phyloP scores from a whole-genome alignment of 2,888 invertebrate genomes.

The Deilephila elpenor region DNA sequence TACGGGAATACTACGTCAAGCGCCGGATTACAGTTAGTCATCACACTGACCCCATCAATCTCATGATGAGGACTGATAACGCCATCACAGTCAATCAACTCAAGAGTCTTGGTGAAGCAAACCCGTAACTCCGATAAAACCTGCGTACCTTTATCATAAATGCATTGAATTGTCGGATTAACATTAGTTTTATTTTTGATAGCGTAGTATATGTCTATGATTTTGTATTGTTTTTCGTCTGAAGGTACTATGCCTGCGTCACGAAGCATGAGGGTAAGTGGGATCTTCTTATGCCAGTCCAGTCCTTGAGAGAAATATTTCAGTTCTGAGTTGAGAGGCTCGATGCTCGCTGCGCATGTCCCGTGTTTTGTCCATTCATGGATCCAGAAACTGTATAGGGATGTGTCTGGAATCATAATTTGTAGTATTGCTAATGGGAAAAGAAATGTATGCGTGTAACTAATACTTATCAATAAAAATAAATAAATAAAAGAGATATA shows the following conservation, averaged over 20 bases:
- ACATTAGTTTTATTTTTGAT: constrained; percentile 81
- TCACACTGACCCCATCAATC: constrained; percentile 26
- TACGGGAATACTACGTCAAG: constrained; percentile 41
- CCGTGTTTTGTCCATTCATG: constrained; percentile 94
- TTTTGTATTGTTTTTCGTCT: constrained; percentile 38
- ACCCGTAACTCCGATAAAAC: constrained; percentile 89
- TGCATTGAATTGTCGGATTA: constrained; percentile 86
- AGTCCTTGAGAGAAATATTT: constrained; percentile 89
- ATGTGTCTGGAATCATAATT: constrained; percentile 58
- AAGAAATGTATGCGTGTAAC: too few relatives aligned
- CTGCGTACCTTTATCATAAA: constrained; percentile 82
- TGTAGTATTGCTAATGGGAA: background rate
- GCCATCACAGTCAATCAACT: constrained; percentile 87
- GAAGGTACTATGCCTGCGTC: constrained; percentile 81
- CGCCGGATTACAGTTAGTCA: constrained; percentile 40
- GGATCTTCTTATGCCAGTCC: constrained; percentile 75
- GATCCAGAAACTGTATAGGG: constrained; percentile 86
- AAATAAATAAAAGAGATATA: too few relatives aligned
- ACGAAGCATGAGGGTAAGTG: constrained; percentile 68
- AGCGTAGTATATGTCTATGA: constrained; percentile 52
- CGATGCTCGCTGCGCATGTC: constrained; percentile 87
- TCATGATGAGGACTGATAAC: constrained; percentile 43
- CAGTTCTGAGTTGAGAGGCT: constrained; percentile 82
- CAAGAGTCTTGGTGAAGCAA: constrained; percentile 88
- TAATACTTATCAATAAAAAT: too few relatives aligned